phyloP scores from a whole-genome alignment of 2,113 vertebrate species.

The Petrocephalus microphthalmus region DNA sequence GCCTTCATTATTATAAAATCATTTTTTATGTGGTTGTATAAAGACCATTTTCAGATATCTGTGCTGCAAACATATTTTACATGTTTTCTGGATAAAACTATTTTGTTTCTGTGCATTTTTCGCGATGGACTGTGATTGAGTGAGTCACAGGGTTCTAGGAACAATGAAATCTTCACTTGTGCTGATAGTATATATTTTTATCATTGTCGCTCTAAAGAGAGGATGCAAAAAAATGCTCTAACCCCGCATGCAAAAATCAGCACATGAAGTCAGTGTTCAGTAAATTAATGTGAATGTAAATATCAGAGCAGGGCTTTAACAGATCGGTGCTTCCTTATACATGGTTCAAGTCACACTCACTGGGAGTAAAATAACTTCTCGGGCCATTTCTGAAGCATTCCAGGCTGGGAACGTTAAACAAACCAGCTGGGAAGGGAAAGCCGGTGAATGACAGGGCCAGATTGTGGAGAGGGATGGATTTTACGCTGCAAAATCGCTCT shows the following conservation, averaged over 20 bases:
- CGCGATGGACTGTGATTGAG: neutral
- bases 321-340: constrained; percentile 8
- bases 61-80: neutral
- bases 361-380: constrained; percentile 32
- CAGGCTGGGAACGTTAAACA: constrained; percentile 41
- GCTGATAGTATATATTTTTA: neutral
- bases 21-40: no score
- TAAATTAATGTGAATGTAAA: neutral
- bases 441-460: constrained; percentile 10
- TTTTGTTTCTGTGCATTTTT: neutral
- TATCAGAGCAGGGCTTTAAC: neutral
- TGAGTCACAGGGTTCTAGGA: neutral
- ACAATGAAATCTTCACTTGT: neutral
- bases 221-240: neutral
- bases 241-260: neutral
- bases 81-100: neutral
- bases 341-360: constrained; percentile 20
- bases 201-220: neutral
- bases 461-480: constrained; percentile 30
- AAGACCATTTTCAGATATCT: neutral
- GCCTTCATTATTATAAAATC: neutral
- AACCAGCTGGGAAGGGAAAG: constrained; percentile 19
- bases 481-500: constrained; percentile 28
- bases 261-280: neutral
- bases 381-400: constrained; percentile 39